These are phyloP conservation scores for Echinarachnius parma DNA, from an alignment of 53 echinoderm and acorn worm species.

Conservation along the genomic window DNA sequence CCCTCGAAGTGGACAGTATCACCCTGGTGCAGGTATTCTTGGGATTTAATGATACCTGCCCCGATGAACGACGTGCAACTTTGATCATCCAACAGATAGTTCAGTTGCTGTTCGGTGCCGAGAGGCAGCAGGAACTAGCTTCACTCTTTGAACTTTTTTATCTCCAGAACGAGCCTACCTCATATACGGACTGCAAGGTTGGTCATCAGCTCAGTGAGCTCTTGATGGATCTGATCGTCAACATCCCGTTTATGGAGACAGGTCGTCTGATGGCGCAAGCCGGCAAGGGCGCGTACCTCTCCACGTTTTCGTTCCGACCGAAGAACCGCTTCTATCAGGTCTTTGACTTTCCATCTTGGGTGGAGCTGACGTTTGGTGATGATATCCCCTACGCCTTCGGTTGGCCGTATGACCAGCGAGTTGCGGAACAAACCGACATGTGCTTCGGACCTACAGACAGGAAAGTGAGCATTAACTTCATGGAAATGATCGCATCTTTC, in stretches of 20 bases:
- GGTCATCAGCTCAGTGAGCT: conserved; percentile 32
- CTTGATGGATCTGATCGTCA: conserved; percentile 7
- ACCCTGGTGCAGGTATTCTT: background rate
- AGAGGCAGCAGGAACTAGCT: conserved; percentile 9
- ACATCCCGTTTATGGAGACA: background rate
- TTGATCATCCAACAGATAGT: conserved; percentile 1
- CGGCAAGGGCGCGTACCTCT: conserved; percentile 18
- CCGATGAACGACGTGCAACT: background rate
- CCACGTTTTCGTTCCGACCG: background rate
- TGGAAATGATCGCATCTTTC: conserved; percentile 33
- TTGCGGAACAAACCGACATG: background rate
- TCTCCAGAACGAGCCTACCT: background rate
- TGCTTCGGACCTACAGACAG: conserved; percentile 5
- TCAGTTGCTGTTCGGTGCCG: background rate
- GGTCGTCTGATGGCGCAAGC: background rate
- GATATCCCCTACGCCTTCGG: conserved; percentile 65
- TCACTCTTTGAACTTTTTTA: conserved; percentile 7
- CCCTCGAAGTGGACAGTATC: conserved; percentile 16
- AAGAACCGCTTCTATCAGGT: background rate
- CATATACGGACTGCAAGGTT: conserved; percentile 7
- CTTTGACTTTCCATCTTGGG: conserved; percentile 28
- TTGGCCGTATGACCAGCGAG: conserved; percentile 41
- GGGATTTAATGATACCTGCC: conserved; percentile 14
- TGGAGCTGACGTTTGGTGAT: conserved; percentile 45
- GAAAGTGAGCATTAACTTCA: conserved; percentile 19